These are phyloP conservation scores for Spinus olivaceus DNA, from an alignment of 2,797 vertebrate genomes.

Conservation along the genomic window DNA sequence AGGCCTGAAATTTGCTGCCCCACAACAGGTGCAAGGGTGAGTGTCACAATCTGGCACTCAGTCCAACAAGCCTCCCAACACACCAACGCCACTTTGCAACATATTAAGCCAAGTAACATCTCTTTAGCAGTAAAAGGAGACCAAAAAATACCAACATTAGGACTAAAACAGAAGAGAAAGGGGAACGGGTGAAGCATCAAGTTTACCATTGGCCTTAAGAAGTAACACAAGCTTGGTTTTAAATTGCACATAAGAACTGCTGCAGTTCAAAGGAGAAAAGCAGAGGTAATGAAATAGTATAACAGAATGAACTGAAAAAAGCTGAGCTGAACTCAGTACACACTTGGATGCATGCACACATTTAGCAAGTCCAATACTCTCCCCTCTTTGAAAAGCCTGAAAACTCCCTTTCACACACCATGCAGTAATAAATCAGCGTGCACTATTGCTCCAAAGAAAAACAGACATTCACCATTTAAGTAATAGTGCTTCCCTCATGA, in stretches of 20 bases:
- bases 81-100: accelerated
- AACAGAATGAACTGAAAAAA: neutral
- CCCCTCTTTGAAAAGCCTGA: neutral
- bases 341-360: neutral
- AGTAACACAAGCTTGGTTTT: neutral
- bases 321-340: neutral
- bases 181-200: neutral
- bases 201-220: neutral
- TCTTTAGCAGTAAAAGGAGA: neutral
- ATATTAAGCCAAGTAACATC: neutral
- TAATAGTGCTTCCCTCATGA: neutral
- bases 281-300: accelerated
- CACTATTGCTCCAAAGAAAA: neutral
- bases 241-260: neutral
- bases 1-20: neutral
- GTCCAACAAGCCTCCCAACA: neutral
- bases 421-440: neutral
- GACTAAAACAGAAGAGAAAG: neutral
- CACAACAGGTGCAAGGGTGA: conserved; percentile 7
- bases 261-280: neutral
- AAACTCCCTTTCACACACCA: neutral
- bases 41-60: neutral
- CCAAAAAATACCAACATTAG: neutral
- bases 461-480: neutral
- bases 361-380: neutral